A percentile compares a stretch with the other conserved stretches of the same genome.
Conservation (phyloP, 2,888 invertebrate species). For the Ditula angustiorana region DNA sequence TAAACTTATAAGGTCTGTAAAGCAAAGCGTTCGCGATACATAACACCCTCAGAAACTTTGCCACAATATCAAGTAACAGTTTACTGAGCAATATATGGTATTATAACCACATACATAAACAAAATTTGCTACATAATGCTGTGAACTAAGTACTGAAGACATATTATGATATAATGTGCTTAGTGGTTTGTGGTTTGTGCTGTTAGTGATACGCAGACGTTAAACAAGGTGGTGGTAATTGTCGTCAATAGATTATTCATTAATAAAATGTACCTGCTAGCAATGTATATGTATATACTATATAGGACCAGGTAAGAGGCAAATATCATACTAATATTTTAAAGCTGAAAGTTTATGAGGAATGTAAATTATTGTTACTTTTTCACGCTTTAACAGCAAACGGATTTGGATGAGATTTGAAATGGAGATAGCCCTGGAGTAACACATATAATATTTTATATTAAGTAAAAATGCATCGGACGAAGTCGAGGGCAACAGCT, state of each 20-base stretch:
- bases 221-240: conserved; percentile 1
- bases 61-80: conserved; percentile 14
- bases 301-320: too few relatives aligned
- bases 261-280: too few relatives aligned
- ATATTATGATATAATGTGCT: conserved; percentile 13
- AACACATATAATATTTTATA: too few relatives aligned
- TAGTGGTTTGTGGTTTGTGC: conserved; percentile 24
- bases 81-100: not conserved
- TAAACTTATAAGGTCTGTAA: not conserved
- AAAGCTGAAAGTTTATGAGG: too few relatives aligned
- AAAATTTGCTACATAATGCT: conserved; percentile 9
- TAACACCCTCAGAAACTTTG: conserved; percentile 1
- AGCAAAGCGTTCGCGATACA: not conserved
- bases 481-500: too few relatives aligned
- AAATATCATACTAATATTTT: too few relatives aligned
- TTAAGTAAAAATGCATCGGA: too few relatives aligned
- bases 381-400: too few relatives aligned
- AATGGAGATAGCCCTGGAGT: too few relatives aligned
- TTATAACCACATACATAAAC: conserved; percentile 11
- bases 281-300: not conserved
- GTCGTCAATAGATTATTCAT: conserved; percentile 2
- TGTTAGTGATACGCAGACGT: conserved; percentile 27
- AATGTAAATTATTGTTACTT: too few relatives aligned
- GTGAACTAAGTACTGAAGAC: conserved; percentile 12
- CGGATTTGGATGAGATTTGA: too few relatives aligned